phyloP scores from a whole-genome alignment of 1,140 invertebrate species.

The Semibalanus balanoides region DNA sequence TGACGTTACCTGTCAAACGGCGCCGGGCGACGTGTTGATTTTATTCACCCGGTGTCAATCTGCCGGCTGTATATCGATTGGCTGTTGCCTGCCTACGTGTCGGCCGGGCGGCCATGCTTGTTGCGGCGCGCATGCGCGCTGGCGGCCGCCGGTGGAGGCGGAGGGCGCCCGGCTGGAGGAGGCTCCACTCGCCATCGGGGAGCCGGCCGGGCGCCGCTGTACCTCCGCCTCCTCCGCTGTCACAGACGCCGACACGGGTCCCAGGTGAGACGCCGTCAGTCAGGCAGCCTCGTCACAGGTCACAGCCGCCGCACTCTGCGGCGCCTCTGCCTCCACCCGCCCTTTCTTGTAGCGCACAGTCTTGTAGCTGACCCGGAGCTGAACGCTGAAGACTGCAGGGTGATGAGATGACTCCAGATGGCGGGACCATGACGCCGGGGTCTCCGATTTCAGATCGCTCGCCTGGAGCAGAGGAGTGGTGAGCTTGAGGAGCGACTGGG shows the following conservation, averaged over 20 bases:
- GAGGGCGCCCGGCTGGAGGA: not conserved
- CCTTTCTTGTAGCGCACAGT: no score
- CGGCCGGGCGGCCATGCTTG: not conserved
- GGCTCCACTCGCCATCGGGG: not conserved
- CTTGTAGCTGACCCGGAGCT: no score
- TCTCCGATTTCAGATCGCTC: not conserved
- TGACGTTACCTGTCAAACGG: not conserved
- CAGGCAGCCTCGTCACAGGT: no score
- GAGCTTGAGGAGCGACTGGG: not conserved
- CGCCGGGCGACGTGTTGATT: not conserved
- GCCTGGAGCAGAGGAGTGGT: not conserved
- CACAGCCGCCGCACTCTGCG: no score
- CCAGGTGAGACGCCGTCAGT: no score
- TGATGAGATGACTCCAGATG: no score
- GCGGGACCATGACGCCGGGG: not conserved
- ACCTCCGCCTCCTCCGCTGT: not conserved
- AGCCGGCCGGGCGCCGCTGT: no score
- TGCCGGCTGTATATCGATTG: not conserved
- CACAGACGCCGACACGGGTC: no score
- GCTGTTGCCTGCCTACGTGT: not conserved
- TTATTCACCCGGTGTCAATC: not conserved
- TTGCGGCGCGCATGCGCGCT: not conserved
- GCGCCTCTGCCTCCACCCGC: no score
- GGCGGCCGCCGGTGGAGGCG: no score
- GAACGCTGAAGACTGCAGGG: no score